Percentiles rank a stretch among this genome's conserved stretches.
These are phyloP conservation scores for Lasius fuliginosus DNA, from an alignment of 2,888 invertebrate genomes.

Conservation along the genomic window DNA sequence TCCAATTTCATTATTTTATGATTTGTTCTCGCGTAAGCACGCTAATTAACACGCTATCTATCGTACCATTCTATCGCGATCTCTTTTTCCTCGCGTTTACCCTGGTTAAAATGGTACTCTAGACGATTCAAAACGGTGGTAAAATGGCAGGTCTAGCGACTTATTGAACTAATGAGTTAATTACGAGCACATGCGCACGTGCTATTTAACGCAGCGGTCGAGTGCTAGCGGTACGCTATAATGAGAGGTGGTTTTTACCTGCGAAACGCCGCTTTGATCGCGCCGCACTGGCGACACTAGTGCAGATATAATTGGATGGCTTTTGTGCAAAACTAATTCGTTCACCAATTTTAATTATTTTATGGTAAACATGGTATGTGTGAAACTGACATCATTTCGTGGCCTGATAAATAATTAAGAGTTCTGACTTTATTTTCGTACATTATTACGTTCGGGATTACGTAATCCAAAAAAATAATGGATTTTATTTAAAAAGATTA, in stretches of 20 bases:
- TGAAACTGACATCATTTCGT: no score
- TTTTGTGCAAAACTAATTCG: slow-evolving; percentile 8
- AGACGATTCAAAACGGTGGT: slow-evolving; percentile 61
- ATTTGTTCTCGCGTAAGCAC: slow-evolving; percentile 15
- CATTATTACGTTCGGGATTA: neutral
- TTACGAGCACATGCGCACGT: slow-evolving; percentile 78
- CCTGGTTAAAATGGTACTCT: slow-evolving; percentile 26
- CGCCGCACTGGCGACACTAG: slow-evolving; percentile 65
- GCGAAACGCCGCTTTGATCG: slow-evolving; percentile 66
- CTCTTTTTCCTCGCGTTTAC: slow-evolving; percentile 33
- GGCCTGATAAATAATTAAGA: no score
- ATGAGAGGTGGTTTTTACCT: slow-evolving; percentile 77
- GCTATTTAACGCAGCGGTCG: slow-evolving; percentile 75
- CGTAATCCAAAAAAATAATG: no score
- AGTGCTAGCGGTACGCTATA: slow-evolving; percentile 67
- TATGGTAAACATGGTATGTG: neutral
- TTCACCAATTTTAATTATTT: neutral
- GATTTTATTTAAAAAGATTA: slow-evolving; percentile 27
- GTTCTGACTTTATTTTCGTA: no score
- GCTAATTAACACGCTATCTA: slow-evolving; percentile 17
- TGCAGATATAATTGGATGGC: slow-evolving; percentile 67
- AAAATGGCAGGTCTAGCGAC: slow-evolving; percentile 65
- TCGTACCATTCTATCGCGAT: neutral
- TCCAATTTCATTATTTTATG: slow-evolving; percentile 3
- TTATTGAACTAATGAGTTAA: slow-evolving; percentile 78